Base-by-base conservation (phyloP, 1,140 invertebrate genomes). In the Apis florea region DNA sequence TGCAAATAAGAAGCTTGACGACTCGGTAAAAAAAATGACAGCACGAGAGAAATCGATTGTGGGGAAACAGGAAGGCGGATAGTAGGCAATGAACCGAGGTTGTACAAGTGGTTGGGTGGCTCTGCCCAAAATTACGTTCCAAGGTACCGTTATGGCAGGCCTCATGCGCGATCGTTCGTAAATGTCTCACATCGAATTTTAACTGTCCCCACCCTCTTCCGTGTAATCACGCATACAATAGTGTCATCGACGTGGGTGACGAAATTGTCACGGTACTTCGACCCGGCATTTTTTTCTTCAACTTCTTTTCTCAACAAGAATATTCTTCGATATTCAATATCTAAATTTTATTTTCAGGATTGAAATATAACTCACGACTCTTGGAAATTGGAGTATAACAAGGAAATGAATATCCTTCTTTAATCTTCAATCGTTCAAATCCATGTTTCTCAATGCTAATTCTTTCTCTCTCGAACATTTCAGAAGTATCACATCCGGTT, bases 61-160 rank as follows among this genome's bases (percentile, higher is more conserved):
- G 59, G 49, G 67, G 56, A 51, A 47, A 75, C 76, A 77, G 69
- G 71, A 70, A 77, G 70, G 69, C 64, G 78, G 73, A 79, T 72
- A 85, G 83, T 84, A 83, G 80, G 70, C 87, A 82, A 87, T 74
- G 85, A 88, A 78, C 83, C 75, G 59, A 83, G 75, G 67, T 69
- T 83, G 79, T 69, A 63, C 54, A 85, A 80, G 71, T 81, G 69
- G 69, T 63, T 71, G 67, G 59, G 63, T 79, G 67, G 58, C 73
- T 78, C 83, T 91, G 89, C 87, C 90, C 89, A 92, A 92, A 40
- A 92, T 92, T 92, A 92, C 88, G 86, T 86, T 82, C 79, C 79
- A 51, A 79, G 63, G 81, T 92, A 91, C 91, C 92, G 91, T 92
- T 92, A 92, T 64, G 75, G 84, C 79, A 79, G 80, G 74, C 73